Conservation (phyloP, 1,140 invertebrate species). For the Saccostrea glomerata region DNA sequence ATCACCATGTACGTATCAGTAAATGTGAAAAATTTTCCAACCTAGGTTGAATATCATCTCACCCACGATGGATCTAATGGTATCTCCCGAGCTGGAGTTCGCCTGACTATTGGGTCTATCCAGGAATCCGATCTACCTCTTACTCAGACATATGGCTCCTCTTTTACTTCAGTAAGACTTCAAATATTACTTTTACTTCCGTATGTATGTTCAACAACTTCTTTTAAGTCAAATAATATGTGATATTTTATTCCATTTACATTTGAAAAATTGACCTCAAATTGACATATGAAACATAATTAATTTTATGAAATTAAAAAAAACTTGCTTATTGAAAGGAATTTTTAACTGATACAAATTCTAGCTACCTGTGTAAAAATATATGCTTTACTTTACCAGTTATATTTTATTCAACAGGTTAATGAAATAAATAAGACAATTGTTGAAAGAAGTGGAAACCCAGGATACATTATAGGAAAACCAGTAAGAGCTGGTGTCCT, state of each 20-base stretch:
- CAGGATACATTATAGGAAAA: constrained; percentile 84
- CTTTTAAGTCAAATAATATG: too few relatives aligned
- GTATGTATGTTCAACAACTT: not conserved
- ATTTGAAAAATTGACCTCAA: too few relatives aligned
- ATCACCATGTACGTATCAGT: constrained; percentile 21
- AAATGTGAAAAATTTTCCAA: constrained; percentile 17
- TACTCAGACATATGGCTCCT: constrained; percentile 64
- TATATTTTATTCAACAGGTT: constrained; percentile 29
- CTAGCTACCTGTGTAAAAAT: too few relatives aligned
- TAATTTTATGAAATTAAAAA: too few relatives aligned
- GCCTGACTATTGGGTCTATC: constrained; percentile 61
- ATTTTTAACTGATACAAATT: too few relatives aligned
- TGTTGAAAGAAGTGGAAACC: constrained; percentile 83
- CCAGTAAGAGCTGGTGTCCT: constrained; percentile 82
- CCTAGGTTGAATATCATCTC: constrained; percentile 68
- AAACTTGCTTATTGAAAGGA: too few relatives aligned
- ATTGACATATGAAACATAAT: too few relatives aligned
- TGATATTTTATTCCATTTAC: too few relatives aligned
- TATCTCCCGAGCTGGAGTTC: constrained; percentile 59
- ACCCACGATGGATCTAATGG: constrained; percentile 63
- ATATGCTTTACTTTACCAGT: not conserved
- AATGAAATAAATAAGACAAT: constrained; percentile 49
- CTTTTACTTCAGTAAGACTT: constrained; percentile 63
- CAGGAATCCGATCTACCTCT: constrained; percentile 51
- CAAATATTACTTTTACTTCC: not conserved